These are phyloP conservation scores for Ctenodactylus gundi DNA, from an alignment of 2,113 vertebrate species.

Conservation along the genomic window DNA sequence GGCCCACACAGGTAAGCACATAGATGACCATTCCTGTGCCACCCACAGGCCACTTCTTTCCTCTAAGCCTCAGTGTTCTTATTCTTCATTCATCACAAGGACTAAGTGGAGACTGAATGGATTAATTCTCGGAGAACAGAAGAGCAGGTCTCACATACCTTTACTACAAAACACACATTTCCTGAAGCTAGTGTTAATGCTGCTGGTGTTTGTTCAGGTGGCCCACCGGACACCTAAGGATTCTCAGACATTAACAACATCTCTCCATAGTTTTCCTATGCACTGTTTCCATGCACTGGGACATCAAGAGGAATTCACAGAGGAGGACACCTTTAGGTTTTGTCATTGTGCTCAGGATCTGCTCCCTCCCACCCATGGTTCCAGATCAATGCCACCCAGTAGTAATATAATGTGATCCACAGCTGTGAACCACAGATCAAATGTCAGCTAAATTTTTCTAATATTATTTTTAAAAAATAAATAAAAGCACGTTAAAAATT, in stretches of 20 bases:
- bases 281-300: too few species aligned
- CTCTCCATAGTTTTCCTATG: background rate
- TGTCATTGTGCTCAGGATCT: too few species aligned
- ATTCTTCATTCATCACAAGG: background rate
- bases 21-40: background rate
- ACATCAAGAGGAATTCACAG: background rate
- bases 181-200: background rate
- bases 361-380: rapidly evolving
- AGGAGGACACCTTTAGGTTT: background rate
- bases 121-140: background rate
- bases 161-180: background rate
- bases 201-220: too few species aligned
- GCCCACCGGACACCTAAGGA: too few species aligned
- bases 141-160: background rate
- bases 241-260: background rate
- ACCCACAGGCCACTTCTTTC: background rate
- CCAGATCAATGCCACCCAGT: background rate
- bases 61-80: background rate
- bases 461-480: background rate
- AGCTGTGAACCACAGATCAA: background rate
- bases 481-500: background rate
- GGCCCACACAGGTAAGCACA: background rate
- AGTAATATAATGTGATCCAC: background rate
- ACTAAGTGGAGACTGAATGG: background rate
- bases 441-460: background rate